phyloP scores from a whole-genome alignment of 2,888 invertebrate genomes.

The Folsomia candida region DNA sequence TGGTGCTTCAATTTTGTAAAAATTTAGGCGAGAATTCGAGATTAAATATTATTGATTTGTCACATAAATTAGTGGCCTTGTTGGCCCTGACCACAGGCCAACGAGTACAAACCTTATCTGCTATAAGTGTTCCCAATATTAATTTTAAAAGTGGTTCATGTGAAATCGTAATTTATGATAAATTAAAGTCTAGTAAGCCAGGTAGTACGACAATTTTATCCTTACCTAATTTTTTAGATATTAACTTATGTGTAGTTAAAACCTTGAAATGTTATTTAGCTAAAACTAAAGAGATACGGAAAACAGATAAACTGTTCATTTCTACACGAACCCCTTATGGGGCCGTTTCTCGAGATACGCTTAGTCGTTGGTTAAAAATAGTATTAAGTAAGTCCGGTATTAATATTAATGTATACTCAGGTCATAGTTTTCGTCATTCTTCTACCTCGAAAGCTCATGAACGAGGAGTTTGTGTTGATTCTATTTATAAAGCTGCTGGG shows the following conservation, averaged over 20 bases:
- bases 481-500: conserved; percentile 17
- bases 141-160: background rate
- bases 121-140: background rate
- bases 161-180: background rate
- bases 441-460: conserved; percentile 17
- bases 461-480: conserved; percentile 9
- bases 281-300: background rate
- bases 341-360: conserved; percentile 21
- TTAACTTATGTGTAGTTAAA: conserved; percentile 21
- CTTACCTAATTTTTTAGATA: conserved; percentile 12
- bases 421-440: conserved; percentile 25
- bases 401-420: conserved; percentile 7
- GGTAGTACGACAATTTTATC: conserved; percentile 3
- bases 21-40: background rate
- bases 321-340: conserved; percentile 8
- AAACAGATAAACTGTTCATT: conserved; percentile 16
- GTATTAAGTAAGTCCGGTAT: conserved; percentile 6
- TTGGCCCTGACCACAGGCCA: background rate
- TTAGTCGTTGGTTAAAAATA: conserved; percentile 20
- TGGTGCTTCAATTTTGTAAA: background rate
- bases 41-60: background rate
- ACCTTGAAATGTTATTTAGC: conserved; percentile 19
- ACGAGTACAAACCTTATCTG: conserved; percentile 1
- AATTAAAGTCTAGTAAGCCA: conserved; percentile 18
- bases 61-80: background rate